Evolutionary conservation across 2,797 vertebrate genomes (phyloP).

Genomic region (Pseudotriccus pelzelni): DNA sequence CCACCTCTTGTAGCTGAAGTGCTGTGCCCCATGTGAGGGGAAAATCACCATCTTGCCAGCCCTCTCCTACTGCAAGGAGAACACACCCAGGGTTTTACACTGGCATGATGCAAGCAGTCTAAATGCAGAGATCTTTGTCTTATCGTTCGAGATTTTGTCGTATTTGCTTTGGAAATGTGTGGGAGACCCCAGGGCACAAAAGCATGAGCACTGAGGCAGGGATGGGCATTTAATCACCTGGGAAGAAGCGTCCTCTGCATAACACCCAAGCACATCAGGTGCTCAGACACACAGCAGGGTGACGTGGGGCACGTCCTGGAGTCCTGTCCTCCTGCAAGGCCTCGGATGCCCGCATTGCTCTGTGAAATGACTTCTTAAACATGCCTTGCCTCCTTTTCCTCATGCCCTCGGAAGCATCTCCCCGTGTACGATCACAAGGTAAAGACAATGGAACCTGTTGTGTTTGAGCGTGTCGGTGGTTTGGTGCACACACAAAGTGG

Average conservation of each 20-base stretch:
- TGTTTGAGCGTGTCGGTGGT: background rate
- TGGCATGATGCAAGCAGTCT: background rate
- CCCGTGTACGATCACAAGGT: background rate
- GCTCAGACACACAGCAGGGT: accelerated
- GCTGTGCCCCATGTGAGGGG: accelerated
- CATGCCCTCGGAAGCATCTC: conserved; percentile 16
- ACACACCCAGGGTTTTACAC: background rate
- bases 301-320: accelerated
- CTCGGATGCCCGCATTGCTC: accelerated
- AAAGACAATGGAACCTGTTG: background rate
- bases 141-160: background rate
- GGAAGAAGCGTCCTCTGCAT: background rate
- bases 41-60: background rate
- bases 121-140: background rate
- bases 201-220: accelerated
- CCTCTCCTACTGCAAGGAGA: background rate
- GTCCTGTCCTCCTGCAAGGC: background rate
- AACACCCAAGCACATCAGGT: accelerated
- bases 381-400: conserved; percentile 24
- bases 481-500: background rate
- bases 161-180: background rate
- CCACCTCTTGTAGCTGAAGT: background rate
- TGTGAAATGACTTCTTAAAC: background rate
- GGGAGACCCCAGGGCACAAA: background rate
- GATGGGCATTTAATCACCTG: accelerated